Evolutionary conservation across 2,113 vertebrate species (phyloP).

Genomic region (Platysternon megacephalum): DNA sequence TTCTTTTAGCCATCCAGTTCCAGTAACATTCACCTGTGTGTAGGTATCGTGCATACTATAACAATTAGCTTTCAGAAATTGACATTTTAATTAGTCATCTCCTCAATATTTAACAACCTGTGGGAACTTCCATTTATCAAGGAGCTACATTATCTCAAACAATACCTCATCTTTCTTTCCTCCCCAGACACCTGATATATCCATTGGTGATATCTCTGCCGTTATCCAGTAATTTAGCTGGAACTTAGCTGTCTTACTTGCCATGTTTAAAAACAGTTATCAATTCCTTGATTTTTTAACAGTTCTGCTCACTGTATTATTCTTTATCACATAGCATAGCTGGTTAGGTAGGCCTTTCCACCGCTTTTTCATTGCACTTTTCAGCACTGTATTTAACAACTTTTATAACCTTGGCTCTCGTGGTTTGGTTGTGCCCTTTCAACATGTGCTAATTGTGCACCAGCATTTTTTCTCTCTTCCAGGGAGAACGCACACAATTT

Average conservation of each 20-base stretch:
- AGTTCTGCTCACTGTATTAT: not conserved
- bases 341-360: fast-evolving
- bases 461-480: not conserved
- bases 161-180: not conserved
- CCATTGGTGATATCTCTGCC: not conserved
- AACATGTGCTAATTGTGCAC: not conserved
- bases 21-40: not conserved
- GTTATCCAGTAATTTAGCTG: no score
- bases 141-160: not conserved
- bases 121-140: not conserved
- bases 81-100: not conserved
- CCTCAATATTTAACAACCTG: not conserved
- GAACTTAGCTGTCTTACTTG: not conserved
- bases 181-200: not conserved
- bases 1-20: not conserved
- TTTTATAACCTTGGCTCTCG: not conserved
- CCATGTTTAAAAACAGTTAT: not conserved
- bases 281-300: not conserved
- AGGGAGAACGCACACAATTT: not conserved
- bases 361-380: not conserved
- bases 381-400: not conserved
- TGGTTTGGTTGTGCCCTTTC: not conserved
- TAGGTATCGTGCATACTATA: not conserved
- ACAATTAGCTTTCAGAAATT: not conserved
- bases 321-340: fast-evolving